These are phyloP conservation scores for Mycogona germanica DNA, from an alignment of 2,888 invertebrate species.

Conservation along the genomic window DNA sequence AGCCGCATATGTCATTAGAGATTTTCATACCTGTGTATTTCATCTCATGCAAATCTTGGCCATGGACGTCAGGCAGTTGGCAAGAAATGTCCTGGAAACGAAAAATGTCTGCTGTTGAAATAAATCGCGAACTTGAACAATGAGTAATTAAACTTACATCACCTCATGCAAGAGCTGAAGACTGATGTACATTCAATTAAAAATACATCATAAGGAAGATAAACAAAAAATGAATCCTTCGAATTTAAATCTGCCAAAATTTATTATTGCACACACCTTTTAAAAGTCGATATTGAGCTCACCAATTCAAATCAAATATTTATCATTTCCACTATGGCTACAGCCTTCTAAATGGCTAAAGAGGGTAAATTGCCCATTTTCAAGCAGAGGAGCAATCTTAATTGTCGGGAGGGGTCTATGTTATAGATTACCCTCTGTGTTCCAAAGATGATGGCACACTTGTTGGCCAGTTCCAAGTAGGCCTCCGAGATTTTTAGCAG, in stretches of 20 bases:
- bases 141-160: not conserved
- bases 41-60: slow-evolving; percentile 35
- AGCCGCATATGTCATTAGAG: not conserved
- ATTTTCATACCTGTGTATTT: slow-evolving; percentile 35
- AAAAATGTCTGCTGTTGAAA: too few relatives aligned
- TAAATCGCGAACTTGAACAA: slow-evolving; percentile 7
- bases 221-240: too few relatives aligned
- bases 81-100: slow-evolving; percentile 33
- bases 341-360: too few relatives aligned
- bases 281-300: too few relatives aligned
- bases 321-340: too few relatives aligned
- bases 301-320: too few relatives aligned
- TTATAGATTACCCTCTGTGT: slow-evolving; percentile 37
- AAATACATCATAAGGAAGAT: too few relatives aligned
- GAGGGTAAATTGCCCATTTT: too few relatives aligned
- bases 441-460: slow-evolving; percentile 39
- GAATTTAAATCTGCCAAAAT: too few relatives aligned
- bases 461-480: slow-evolving; percentile 39
- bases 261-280: too few relatives aligned
- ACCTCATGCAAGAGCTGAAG: not conserved
- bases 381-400: too few relatives aligned
- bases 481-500: slow-evolving; percentile 38
- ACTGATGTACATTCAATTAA: not conserved
- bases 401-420: too few relatives aligned
- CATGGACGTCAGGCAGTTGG: slow-evolving; percentile 39